Evolutionary conservation across 1,140 invertebrate species (phyloP).

Genomic region (Drosophila pseudoobscura): DNA sequence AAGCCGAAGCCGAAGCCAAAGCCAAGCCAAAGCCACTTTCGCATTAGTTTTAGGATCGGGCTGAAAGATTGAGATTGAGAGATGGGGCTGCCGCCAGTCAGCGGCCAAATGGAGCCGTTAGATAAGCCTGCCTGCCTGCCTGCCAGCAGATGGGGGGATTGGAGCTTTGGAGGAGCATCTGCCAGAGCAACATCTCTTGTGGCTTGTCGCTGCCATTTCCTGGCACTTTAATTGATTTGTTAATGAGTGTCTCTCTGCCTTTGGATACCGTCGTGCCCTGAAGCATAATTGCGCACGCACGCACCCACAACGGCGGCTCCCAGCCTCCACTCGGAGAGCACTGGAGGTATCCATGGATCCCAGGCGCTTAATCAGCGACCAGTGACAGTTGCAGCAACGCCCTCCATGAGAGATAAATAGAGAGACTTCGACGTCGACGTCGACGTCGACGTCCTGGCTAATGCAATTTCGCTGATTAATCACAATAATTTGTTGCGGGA

Average conservation of each 20-base stretch:
- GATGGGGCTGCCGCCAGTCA: slow-evolving; percentile 23
- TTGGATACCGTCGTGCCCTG: slow-evolving; percentile 30
- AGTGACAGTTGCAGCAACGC: slow-evolving; percentile 75
- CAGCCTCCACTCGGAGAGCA: slow-evolving; percentile 15
- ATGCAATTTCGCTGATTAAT: slow-evolving; percentile 80
- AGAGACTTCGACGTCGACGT: slow-evolving; percentile 3
- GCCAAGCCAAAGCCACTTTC: slow-evolving; percentile 12
- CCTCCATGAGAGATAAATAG: slow-evolving; percentile 11
- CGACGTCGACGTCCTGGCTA: slow-evolving; percentile 34
- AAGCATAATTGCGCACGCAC: slow-evolving; percentile 69
- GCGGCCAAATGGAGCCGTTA: slow-evolving; percentile 71
- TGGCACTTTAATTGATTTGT: slow-evolving; percentile 77
- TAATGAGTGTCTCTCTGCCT: slow-evolving; percentile 55
- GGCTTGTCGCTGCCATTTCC: slow-evolving; percentile 57
- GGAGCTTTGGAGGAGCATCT: slow-evolving; percentile 30
- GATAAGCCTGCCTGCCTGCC: slow-evolving; percentile 45
- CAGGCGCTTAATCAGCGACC: slow-evolving; percentile 70
- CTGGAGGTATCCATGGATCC: slow-evolving; percentile 36
- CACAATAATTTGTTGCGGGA: slow-evolving; percentile 81
- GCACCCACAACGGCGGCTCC: slow-evolving; percentile 59
- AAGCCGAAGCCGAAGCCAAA: background rate
- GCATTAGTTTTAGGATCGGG: slow-evolving; percentile 25
- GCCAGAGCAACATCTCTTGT: slow-evolving; percentile 1
- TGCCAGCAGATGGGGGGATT: slow-evolving; percentile 17
- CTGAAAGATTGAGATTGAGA: slow-evolving; percentile 26